Base-by-base conservation (phyloP, 1,140 invertebrate species). In the Drosophila nasuta region DNA sequence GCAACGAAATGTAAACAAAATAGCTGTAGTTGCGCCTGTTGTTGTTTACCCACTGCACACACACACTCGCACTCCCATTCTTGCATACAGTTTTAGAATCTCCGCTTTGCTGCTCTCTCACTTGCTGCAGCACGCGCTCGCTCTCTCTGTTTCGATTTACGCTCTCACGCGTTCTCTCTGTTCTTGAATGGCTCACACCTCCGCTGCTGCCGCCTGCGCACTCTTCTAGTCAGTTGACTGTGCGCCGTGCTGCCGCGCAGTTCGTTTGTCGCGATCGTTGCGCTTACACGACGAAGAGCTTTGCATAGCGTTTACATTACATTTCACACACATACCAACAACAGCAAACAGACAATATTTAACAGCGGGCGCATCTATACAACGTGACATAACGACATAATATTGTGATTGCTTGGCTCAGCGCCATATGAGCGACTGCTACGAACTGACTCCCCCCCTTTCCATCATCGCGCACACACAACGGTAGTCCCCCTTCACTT, bases 381-480 rank as follows among this genome's bases (percentile, higher is more conserved):
- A 63, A 71, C 67, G 83, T 88, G 83, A 88, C 83, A 86, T 88
- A 88, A 88, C 83, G 77, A 77, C 57, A 60, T 65, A 73, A 81
- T 78, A 89, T 89, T 89, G 81, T 85, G 76, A 88, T 83, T 88
- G 49, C 48, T 86, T 83, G 67, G 65, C 75, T 45, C 15, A 17
- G 25, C 33, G 10, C 7, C 33, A 15, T 15, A 38, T 38, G 35
- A 38, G 7, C 35, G 35, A 10, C 20, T 25, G 20, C 20, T 25
- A 25, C 20, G 20, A 25, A 25, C 20, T 25, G 20, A 17, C 7
- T 17, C 30, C 11, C 38, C 46, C 33, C 28, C 25, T 25, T 25
- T 4, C 20, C 20, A n/a, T n/a, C 20, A 25, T 25, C 20, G 20
- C 20, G 20, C 20, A 25, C 20, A 25, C 20, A 25, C 20, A 13